Conservation (phyloP, 2,888 invertebrate genomes). For the Pycnomerus fuliginosus region DNA sequence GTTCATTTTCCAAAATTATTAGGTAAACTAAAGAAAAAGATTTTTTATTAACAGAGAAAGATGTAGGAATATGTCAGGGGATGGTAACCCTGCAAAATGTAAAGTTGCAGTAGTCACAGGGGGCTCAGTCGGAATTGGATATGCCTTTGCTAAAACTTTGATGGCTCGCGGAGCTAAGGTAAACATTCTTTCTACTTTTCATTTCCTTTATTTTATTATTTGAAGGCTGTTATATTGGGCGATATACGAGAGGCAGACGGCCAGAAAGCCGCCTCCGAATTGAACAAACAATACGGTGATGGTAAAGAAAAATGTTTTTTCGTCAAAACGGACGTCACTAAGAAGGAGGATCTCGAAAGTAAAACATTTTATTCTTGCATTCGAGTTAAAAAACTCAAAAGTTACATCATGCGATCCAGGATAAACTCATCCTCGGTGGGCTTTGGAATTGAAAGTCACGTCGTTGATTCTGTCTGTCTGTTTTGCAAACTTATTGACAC, state of each 20-base stretch:
- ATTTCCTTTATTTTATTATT: slow-evolving; percentile 1
- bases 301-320: slow-evolving; percentile 54
- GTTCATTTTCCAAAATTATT: no score
- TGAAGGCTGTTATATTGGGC: slow-evolving; percentile 44
- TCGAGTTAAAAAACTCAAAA: no score
- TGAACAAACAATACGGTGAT: slow-evolving; percentile 53
- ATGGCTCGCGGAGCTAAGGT: slow-evolving; percentile 70
- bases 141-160: slow-evolving; percentile 64
- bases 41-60: no score
- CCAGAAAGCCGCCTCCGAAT: slow-evolving; percentile 48
- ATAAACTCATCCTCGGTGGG: no score
- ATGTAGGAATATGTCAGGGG: no score
- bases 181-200: slow-evolving; percentile 3
- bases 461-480: no score
- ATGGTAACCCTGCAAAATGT: slow-evolving; percentile 59
- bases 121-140: slow-evolving; percentile 67
- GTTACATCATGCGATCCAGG: no score
- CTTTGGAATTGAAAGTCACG: no score
- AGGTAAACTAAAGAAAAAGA: no score
- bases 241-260: slow-evolving; percentile 50
- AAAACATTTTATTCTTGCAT: no score
- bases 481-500: no score
- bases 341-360: slow-evolving; percentile 43
- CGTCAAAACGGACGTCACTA: slow-evolving; percentile 56
- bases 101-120: slow-evolving; percentile 71